Base-by-base conservation (phyloP, 2,797 vertebrate species). In the Dallia pectoralis region DNA sequence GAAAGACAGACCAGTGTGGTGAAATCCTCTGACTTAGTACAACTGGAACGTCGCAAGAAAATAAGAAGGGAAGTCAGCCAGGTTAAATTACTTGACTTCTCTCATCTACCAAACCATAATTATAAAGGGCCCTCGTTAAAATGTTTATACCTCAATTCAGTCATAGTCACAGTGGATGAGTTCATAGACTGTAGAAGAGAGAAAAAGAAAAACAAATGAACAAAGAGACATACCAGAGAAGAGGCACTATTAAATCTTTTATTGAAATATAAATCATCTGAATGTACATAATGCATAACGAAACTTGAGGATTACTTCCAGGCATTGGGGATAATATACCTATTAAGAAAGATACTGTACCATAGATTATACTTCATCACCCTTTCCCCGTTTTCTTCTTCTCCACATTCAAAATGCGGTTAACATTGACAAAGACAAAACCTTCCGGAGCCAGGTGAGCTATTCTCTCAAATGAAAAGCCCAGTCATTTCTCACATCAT, bases 261-360 rank as follows among this genome's bases (percentile, higher is more conserved):
- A 97, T 97, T 98, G 95, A 96, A 97, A 97, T 97, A 97, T 96
- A 97, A 91, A 94, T 96, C 94, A 95, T 97, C 95, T 97, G 93
- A 93, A 97, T 97, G 94, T 95, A 96, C 95, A 97, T 85, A 82
- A 86, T 84, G 88, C 88, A 92, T 91, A 89, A 84, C 84, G 86
- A 86, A 84, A 88, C 85, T 85, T 77, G 78, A 79, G 82, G 84
- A 91, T 88, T 91, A 82, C 87, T 85, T 89, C 84, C 84, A 81
- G 81, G 84, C 91, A 91, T 77, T 90, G 86, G 83, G 82, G 84
- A 71, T 81, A 88, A 89, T 85, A n/a, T 91, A 89, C 72, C 79
- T 90, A 87, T 82, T 85, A 88, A 85, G 87, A 89, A 86, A 90
- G 83, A 90, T 77, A 86, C 76, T 84, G 86, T 91, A 92, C 89